These are phyloP conservation scores for Nycticorax nycticorax DNA, from an alignment of 2,113 vertebrate genomes.

Conservation along the genomic window DNA sequence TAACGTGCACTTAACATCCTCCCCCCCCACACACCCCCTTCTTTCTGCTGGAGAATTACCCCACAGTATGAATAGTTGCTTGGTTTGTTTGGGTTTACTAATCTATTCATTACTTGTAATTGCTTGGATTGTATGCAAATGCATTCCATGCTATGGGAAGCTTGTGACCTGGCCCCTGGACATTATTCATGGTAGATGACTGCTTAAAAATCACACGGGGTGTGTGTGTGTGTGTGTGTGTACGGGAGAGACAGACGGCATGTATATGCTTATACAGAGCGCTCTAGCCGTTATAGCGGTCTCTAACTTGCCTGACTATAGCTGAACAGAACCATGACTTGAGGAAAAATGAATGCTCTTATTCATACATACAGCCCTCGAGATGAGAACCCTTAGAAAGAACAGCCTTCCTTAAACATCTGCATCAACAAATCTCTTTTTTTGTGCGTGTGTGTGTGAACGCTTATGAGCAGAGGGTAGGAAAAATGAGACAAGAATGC, in stretches of 20 bases:
- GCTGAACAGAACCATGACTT: rapidly evolving
- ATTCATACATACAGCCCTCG: not conserved
- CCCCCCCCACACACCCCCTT: rapidly evolving
- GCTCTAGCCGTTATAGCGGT: rapidly evolving
- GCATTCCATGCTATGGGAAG: not conserved
- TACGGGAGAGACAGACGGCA: too few relatives aligned
- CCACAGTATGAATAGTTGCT: not conserved
- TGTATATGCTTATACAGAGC: rapidly evolving
- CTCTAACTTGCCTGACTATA: rapidly evolving
- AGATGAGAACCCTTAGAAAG: not conserved
- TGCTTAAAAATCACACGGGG: not conserved
- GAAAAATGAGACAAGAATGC: not conserved
- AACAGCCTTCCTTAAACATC: constrained; percentile 15
- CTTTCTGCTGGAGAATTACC: rapidly evolving
- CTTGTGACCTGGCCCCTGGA: constrained; percentile 21
- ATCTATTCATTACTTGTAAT: not conserved
- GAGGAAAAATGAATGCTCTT: not conserved
- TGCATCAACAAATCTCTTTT: not conserved
- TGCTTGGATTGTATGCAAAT: not conserved
- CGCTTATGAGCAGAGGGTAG: not conserved
- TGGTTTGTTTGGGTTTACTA: not conserved
- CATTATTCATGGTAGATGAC: not conserved
- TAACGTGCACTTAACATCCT: rapidly evolving
- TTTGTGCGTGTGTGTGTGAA: not conserved
- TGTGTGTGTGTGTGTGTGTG: not conserved